Evolutionary conservation across 2,888 invertebrate genomes (phyloP), one percentile per base, ranked within the genome.

Genomic region (Drosophila lutescens): DNA sequence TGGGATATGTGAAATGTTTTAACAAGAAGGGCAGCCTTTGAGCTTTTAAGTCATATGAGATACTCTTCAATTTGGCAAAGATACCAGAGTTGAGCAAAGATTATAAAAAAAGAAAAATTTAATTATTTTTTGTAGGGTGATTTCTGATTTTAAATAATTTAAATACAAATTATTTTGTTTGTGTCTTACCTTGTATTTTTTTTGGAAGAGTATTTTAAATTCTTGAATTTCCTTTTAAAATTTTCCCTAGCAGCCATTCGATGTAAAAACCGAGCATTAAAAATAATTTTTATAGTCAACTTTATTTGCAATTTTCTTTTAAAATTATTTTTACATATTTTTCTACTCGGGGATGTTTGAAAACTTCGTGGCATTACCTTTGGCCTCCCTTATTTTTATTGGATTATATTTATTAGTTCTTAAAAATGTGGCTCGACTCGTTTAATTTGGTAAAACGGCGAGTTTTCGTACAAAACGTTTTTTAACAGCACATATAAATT

Each of bases 221-320:
- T 43, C 43, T 2, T 13, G 2, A 1, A 40, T 4, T 8, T 20
- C 12, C 9, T 1, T 41, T 41, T 10, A 5, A 17, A 12, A 4
- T 12, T 43, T 26, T 41, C 50, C 23, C 50, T 50, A 13, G 5
- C n/a, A 44, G 54, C 59, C 60, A 70, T 84, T 80, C 36, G 74
- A 79, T 77, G 77, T 87, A 87, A 89, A 90, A 86, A 74, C 75
- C 38, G 68, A 57, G 66, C 90, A 85, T 89, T 85, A 87, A 87
- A 87, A 89, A 76, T 82, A 73, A 63, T 85, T 87, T 87, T 87
- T 89, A 87, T 87, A 67, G 75, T 41, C 70, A 77, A 34, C 87
- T 85, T 85, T 79, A 87, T 85, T 74, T 74, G 83, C 76, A 66
- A 77, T 72, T 79, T 72, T 41, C 67, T 76, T 78, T 78, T 58